Percentiles rank a stretch among this genome's conserved stretches.
These are phyloP conservation scores for Xiphophorus hellerii DNA, from an alignment of 2,113 vertebrate species.

Conservation along the genomic window DNA sequence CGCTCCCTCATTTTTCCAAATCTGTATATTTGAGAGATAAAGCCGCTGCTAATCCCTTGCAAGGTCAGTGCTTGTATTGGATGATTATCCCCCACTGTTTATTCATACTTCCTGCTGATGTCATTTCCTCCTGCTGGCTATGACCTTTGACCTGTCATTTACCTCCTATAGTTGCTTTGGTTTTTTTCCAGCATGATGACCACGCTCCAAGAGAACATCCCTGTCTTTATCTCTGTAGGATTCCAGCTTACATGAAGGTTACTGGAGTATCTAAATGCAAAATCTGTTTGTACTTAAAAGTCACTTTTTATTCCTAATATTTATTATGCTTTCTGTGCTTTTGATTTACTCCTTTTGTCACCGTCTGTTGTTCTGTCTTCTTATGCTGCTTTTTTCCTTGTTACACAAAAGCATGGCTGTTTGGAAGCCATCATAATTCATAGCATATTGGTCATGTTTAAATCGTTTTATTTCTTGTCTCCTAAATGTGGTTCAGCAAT, in stretches of 20 bases:
- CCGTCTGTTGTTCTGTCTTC: constrained; percentile 18
- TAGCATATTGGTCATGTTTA: constrained; percentile 40
- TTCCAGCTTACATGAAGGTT: constrained; percentile 62
- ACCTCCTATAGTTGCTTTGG: constrained; percentile 57
- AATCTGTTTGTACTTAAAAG: constrained; percentile 71
- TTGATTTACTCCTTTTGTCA: constrained; percentile 17
- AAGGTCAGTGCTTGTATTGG: constrained; percentile 76
- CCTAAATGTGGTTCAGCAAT: constrained; percentile 36
- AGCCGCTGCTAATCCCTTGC: constrained; percentile 69
- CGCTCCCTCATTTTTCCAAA: constrained; percentile 55
- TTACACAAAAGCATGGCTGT: constrained; percentile 47
- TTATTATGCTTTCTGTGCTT: constrained; percentile 27
- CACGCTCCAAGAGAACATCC: constrained; percentile 53
- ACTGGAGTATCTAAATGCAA: constrained; percentile 66
- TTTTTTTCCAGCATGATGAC: constrained; percentile 54
- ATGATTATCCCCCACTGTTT: constrained; percentile 78
- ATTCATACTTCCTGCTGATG: constrained; percentile 79
- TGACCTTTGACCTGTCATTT: constrained; percentile 77
- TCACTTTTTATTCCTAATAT: constrained; percentile 61
- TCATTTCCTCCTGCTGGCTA: constrained; percentile 74
- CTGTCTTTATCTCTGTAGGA: constrained; percentile 69
- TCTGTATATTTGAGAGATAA: constrained; percentile 75
- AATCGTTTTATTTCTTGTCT: constrained; percentile 42
- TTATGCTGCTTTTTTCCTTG: constrained; percentile 40
- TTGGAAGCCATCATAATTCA: constrained; percentile 42